Percentiles rank a stretch among this genome's conserved stretches.
These are phyloP conservation scores for Melinaea menophilus DNA, from an alignment of 2,888 invertebrate species.

Conservation along the genomic window DNA sequence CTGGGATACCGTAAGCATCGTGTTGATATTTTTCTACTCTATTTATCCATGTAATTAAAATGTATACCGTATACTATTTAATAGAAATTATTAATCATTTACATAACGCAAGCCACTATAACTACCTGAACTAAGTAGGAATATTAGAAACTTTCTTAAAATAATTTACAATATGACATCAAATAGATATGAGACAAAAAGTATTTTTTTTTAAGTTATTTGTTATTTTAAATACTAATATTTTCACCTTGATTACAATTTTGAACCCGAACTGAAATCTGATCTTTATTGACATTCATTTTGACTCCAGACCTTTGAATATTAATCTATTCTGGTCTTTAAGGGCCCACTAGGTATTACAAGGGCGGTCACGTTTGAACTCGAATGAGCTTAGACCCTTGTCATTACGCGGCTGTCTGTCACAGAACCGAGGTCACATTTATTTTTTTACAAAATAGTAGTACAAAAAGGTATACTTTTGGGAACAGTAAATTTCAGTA, in stretches of 20 bases:
- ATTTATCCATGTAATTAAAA: too few species aligned
- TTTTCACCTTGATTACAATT: neutral
- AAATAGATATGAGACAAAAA: too few species aligned
- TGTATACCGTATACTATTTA: too few species aligned
- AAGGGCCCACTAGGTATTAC: slow-evolving; percentile 23
- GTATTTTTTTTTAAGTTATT: too few species aligned
- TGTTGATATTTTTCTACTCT: too few species aligned
- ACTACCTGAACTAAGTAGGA: too few species aligned
- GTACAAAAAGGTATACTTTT: slow-evolving; percentile 33
- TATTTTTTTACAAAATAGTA: slow-evolving; percentile 32
- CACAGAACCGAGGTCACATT: slow-evolving; percentile 36
- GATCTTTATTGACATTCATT: slow-evolving; percentile 5
- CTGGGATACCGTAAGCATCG: too few species aligned
- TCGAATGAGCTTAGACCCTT: slow-evolving; percentile 38
- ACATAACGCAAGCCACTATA: too few species aligned
- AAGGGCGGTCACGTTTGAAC: slow-evolving; percentile 33
- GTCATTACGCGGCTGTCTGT: slow-evolving; percentile 41
- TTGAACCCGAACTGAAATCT: slow-evolving; percentile 14
- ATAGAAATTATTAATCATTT: too few species aligned
- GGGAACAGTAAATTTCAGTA: slow-evolving; percentile 27
- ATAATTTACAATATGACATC: too few species aligned
- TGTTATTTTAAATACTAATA: too few species aligned
- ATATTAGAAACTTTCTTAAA: too few species aligned
- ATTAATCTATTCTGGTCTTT: slow-evolving; percentile 26
- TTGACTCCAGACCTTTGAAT: slow-evolving; percentile 18